Percentiles rank a stretch among this genome's conserved stretches.
phyloP scores from a whole-genome alignment of 1,140 invertebrate species.

The Drosophila lacertosa region DNA sequence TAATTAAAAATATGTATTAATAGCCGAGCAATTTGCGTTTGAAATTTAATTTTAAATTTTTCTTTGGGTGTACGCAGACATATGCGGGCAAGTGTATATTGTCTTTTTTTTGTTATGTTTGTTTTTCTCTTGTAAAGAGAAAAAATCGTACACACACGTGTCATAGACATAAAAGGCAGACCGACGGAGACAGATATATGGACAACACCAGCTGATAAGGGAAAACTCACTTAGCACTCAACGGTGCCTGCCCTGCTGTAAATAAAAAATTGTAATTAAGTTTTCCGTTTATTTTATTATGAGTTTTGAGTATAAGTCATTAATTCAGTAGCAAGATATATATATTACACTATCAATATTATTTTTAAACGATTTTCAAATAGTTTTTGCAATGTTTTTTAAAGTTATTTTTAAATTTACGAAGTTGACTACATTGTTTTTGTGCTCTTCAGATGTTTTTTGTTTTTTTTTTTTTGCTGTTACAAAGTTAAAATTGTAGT shows the following conservation, averaged over 20 bases:
- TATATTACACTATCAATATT: constrained; percentile 29
- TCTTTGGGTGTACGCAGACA: too few species aligned
- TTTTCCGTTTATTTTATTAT: constrained; percentile 48
- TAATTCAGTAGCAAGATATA: constrained; percentile 30
- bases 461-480: neutral
- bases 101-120: constrained; percentile 11
- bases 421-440: constrained; percentile 37
- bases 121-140: neutral
- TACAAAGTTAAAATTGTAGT: neutral
- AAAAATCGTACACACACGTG: constrained; percentile 23
- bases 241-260: neutral
- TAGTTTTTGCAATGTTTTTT: constrained; percentile 33
- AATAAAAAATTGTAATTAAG: constrained; percentile 20
- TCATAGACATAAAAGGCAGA: constrained; percentile 2
- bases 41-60: too few species aligned
- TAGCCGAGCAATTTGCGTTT: too few species aligned
- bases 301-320: constrained; percentile 58
- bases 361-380: constrained; percentile 58
- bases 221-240: constrained; percentile 15
- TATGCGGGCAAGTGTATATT: too few species aligned
- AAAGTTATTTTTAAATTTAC: constrained; percentile 38
- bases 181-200: neutral
- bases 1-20: too few species aligned
- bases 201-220: constrained; percentile 27
- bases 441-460: too few species aligned